Base-by-base conservation (phyloP, 1,140 invertebrate genomes). In the Nymphalis io region DNA sequence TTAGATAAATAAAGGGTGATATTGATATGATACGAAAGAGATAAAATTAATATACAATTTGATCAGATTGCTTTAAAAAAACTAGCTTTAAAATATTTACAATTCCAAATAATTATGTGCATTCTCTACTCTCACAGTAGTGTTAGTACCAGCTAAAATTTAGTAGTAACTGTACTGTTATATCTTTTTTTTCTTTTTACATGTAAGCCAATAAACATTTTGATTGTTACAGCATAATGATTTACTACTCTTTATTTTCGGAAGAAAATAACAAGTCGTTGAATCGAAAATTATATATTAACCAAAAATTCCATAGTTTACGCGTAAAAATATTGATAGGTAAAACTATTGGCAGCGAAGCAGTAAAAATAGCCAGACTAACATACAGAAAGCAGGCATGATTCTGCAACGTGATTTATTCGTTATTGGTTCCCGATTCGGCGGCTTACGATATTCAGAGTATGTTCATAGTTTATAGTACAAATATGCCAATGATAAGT, bases 341-440 rank as follows among this genome's bases (percentile, higher is more conserved):
- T 77, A 13, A 51, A 84, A 83, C 78, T 73, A 82, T 81, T 74
- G 76, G 74, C 70, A 73, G 62, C 68, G 73, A 67, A 66, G 76
- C 72, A 74, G 73, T 80, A 78, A 85, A 89, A 91, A 91, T 91
- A 91, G 83, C 75, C 79, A 76, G 74, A 80, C 78, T 75, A 80
- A 91, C 81, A 71, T 87, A 91, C 87, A 91, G 80, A 89, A 89
- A 89, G 78, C 89, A 91, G 89, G 79, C 85, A 82, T 84, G 78
- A 79, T 79, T 78, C 81, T 78, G 73, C 81, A 74, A 75, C 66
- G 79, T 89, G 85, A 89, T 91, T 91, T 87, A 91, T 87, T 69
- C 79, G 79, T 80, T 86, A 88, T 83, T 81, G 82, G 81, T 81
- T 82, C 80, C 79, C 80, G 79, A 78, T 81, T 82, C 77, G 69